Conservation (phyloP, 2,113 vertebrate genomes). For the Chloropsis cyanopogon region DNA sequence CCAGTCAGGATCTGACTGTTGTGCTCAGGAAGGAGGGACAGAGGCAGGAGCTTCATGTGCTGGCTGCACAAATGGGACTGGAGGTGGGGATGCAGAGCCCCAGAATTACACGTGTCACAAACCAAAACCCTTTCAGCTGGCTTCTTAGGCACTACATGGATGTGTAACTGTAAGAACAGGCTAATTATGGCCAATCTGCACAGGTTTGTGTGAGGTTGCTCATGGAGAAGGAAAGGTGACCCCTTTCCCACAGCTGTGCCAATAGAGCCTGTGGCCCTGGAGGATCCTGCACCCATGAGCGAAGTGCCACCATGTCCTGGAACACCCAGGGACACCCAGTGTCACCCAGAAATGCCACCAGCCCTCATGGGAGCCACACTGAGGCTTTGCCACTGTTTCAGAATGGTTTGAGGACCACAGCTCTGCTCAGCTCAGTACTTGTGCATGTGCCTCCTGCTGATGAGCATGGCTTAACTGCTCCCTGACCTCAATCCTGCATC, state of each 20-base stretch:
- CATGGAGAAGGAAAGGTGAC: neutral
- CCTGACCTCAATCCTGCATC: rapidly evolving
- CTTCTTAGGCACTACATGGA: rapidly evolving
- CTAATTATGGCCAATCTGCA: neutral
- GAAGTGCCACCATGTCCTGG: neutral
- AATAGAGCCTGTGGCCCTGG: neutral
- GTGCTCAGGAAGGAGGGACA: neutral
- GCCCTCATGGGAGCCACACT: neutral
- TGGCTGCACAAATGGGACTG: rapidly evolving
- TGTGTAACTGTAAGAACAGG: rapidly evolving
- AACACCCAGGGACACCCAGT: neutral
- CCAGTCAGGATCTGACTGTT: rapidly evolving
- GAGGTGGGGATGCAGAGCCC: neutral
- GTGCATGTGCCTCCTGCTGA: neutral
- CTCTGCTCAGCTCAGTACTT: neutral
- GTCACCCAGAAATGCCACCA: neutral
- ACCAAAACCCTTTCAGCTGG: neutral
- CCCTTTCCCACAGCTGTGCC: neutral
- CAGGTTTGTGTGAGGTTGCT: neutral
- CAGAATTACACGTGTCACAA: neutral
- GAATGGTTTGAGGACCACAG: neutral
- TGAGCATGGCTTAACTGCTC: neutral
- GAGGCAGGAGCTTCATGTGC: neutral
- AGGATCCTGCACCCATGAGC: neutral
- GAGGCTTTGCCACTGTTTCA: neutral